Evolutionary conservation across 2,888 invertebrate genomes (phyloP).

Genomic region (Melipona beecheii): DNA sequence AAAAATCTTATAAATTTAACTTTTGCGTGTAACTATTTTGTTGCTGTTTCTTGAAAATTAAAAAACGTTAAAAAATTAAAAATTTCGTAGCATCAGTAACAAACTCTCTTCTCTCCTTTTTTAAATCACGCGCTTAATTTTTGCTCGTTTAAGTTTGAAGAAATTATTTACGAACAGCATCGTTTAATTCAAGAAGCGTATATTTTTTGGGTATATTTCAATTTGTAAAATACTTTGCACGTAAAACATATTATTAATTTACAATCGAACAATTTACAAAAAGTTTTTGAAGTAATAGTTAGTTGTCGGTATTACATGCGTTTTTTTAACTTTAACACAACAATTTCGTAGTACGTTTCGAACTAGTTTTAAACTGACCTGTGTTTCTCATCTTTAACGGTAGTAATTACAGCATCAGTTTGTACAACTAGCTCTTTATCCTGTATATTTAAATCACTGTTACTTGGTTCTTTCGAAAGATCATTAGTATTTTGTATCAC

Average conservation of each 20-base stretch:
- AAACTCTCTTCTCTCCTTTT: not conserved
- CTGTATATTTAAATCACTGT: constrained; percentile 51
- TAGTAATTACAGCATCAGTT: constrained; percentile 54
- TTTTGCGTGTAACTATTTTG: constrained; percentile 64
- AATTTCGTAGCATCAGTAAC: not conserved
- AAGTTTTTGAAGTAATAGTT: constrained; percentile 30
- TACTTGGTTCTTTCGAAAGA: constrained; percentile 57
- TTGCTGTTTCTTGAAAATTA: constrained; percentile 47
- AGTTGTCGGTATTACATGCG: constrained; percentile 36
- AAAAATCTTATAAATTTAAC: constrained; percentile 77
- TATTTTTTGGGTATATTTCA: constrained; percentile 34
- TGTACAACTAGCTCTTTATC: constrained; percentile 54
- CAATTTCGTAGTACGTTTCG: constrained; percentile 34
- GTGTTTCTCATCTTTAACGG: constrained; percentile 55
- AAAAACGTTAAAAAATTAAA: constrained; percentile 16
- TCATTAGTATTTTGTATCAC: constrained; percentile 65
- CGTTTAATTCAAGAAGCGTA: constrained; percentile 15
- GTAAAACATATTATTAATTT: constrained; percentile 44
- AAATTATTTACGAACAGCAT: constrained; percentile 5
- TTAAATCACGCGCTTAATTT: too few species aligned
- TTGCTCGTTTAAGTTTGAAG: not conserved
- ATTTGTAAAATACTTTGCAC: constrained; percentile 39
- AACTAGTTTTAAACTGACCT: constrained; percentile 58
- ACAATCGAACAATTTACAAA: constrained; percentile 45
- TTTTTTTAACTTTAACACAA: constrained; percentile 20